A percentile compares a stretch with the other conserved stretches of the same genome.
phyloP scores from a whole-genome alignment of 2,797 vertebrate genomes.

The Leptoclinus maculatus region DNA sequence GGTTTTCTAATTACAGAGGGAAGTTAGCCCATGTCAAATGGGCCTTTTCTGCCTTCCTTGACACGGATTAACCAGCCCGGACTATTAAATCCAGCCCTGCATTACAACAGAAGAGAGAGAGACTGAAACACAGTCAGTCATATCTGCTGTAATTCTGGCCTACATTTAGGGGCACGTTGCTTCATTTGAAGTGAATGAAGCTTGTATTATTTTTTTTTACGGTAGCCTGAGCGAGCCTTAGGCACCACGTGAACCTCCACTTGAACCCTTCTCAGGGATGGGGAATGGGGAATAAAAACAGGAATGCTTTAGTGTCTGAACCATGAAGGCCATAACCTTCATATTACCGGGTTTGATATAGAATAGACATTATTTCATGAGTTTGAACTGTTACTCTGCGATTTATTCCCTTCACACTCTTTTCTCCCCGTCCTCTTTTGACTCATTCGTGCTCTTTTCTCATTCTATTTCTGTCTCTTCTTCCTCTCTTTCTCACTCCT shows the following conservation, averaged over 20 bases:
- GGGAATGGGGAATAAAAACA: slow-evolving; percentile 48
- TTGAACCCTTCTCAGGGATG: slow-evolving; percentile 53
- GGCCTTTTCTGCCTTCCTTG: slow-evolving; percentile 75
- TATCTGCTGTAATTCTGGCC: slow-evolving; percentile 63
- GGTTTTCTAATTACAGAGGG: slow-evolving; percentile 83
- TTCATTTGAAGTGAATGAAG: slow-evolving; percentile 58
- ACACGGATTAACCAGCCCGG: slow-evolving; percentile 77
- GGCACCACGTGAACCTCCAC: slow-evolving; percentile 44
- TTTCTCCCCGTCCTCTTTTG: slow-evolving; percentile 4
- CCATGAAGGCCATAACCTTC: slow-evolving; percentile 49
- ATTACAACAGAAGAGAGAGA: slow-evolving; percentile 58
- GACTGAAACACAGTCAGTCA: slow-evolving; percentile 55
- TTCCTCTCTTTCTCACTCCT: slow-evolving; percentile 41
- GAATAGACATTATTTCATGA: slow-evolving; percentile 30
- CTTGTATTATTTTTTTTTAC: slow-evolving; percentile 38
- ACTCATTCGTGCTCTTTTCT: slow-evolving; percentile 21
- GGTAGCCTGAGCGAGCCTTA: slow-evolving; percentile 40
- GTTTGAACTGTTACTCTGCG: slow-evolving; percentile 20
- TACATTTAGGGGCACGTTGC: slow-evolving; percentile 43
- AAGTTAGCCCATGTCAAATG: slow-evolving; percentile 81
- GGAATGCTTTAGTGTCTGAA: slow-evolving; percentile 40
- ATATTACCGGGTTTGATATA: slow-evolving; percentile 35
- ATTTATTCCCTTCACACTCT: slow-evolving; percentile 14
- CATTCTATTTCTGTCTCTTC: slow-evolving; percentile 15
- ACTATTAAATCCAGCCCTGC: slow-evolving; percentile 74